phyloP scores from a whole-genome alignment of 2,888 invertebrate species.

The Nomada hirtipes region DNA sequence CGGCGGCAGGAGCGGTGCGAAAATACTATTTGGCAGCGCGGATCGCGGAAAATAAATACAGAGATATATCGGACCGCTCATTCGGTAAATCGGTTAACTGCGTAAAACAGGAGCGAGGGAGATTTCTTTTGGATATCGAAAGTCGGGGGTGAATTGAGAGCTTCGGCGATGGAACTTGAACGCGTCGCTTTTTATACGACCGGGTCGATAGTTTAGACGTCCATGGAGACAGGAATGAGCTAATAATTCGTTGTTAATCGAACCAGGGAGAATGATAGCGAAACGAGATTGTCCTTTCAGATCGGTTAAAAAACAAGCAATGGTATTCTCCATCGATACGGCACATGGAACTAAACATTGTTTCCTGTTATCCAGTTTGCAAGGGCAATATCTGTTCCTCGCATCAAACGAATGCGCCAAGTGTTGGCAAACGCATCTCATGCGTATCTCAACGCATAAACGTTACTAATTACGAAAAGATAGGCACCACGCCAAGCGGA shows the following conservation, averaged over 20 bases:
- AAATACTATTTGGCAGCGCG: slow-evolving; percentile 78
- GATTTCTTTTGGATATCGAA: not conserved
- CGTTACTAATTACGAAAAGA: slow-evolving; percentile 49
- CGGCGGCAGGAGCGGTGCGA: slow-evolving; percentile 60
- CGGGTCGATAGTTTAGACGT: too few relatives aligned
- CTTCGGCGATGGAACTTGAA: not conserved
- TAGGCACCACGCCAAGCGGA: slow-evolving; percentile 39
- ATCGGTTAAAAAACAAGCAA: too few relatives aligned
- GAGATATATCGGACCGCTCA: slow-evolving; percentile 39
- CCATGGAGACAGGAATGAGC: too few relatives aligned
- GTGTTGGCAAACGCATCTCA: too few relatives aligned
- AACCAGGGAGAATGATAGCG: too few relatives aligned
- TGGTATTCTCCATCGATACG: too few relatives aligned
- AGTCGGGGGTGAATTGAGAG: not conserved
- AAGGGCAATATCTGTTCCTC: too few relatives aligned
- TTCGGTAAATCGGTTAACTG: not conserved
- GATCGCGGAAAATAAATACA: slow-evolving; percentile 70
- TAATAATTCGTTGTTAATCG: too few relatives aligned
- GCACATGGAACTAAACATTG: too few relatives aligned
- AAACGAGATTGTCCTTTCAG: too few relatives aligned
- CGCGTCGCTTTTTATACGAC: not conserved
- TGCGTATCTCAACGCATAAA: not conserved
- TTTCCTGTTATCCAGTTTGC: too few relatives aligned
- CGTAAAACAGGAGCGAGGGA: not conserved
- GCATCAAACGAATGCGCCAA: too few relatives aligned